These are phyloP conservation scores for Chelonia mydas DNA, from an alignment of 2,797 vertebrate genomes.

Conservation along the genomic window DNA sequence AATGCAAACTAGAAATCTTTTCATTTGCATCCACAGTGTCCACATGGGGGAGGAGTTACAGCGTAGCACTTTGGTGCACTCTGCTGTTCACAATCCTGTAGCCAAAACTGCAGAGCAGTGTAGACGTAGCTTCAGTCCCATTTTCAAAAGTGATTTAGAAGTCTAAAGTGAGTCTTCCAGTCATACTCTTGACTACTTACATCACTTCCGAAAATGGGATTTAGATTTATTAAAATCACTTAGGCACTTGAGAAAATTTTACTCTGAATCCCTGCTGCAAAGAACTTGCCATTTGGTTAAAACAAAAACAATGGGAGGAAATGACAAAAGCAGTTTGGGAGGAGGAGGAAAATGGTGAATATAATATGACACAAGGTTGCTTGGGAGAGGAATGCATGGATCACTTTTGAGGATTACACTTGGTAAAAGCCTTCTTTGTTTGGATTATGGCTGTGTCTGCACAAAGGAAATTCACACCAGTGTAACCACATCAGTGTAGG, in stretches of 20 bases:
- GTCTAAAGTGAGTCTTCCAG: not conserved
- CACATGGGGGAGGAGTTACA: too few relatives aligned
- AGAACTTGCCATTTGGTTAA: constrained; percentile 14
- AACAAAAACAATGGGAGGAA: not conserved
- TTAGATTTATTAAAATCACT: not conserved
- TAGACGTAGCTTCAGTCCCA: too few relatives aligned
- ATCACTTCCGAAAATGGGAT: not conserved
- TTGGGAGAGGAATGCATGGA: not conserved
- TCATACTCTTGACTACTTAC: not conserved
- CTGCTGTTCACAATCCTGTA: too few relatives aligned
- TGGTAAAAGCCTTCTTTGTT: not conserved
- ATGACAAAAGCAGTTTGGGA: not conserved
- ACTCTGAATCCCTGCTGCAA: accelerated
- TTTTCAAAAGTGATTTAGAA: too few relatives aligned
- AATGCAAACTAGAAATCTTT: not conserved
- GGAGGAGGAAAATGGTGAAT: not conserved
- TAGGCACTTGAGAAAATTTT: not conserved
- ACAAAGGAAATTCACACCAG: not conserved
- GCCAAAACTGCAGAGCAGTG: too few relatives aligned
- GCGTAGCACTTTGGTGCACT: too few relatives aligned
- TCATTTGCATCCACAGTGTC: not conserved
- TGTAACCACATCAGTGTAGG: not conserved
- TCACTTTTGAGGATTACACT: not conserved
- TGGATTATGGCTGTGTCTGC: not conserved
- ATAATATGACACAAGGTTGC: not conserved